Evolutionary conservation across 1,140 invertebrate genomes (phyloP), one percentile per base, ranked within the genome.

Genomic region (Philaenus spumarius): DNA sequence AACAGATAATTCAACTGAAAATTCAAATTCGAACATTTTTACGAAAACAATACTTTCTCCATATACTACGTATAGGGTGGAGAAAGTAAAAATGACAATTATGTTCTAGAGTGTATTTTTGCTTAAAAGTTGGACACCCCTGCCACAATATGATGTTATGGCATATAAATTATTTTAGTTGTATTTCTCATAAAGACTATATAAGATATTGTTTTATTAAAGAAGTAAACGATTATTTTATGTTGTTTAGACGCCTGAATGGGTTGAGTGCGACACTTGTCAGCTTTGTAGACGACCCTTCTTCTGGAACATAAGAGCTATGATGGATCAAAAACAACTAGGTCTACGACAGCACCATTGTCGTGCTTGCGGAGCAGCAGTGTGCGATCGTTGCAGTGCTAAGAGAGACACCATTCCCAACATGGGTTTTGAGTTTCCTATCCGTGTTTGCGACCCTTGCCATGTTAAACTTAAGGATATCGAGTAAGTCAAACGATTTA

Each of bases 371-470:
- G 97, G 97, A 3, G 86, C 89, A 73, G 96, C 95, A 20, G 82
- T 97, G 17, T 96, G 93, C 74, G 91, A 90, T 71, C 82, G 83
- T 65, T 99, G 97, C 73, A 95, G 92, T n/a, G 81, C 81, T 22
- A 85, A 89, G 72, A 82, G 87, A 58, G 83, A 93, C 59, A 87
- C 89, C 46, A 89, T 98, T 69, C 97, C 97, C 0, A 78, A 85
- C 46, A 93, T 98, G 90, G 97, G 97, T 30, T 98, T 95, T 77
- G 97, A 99, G 76, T 96, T 95, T 78, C 90, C 93, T 72, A 94
- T 98, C 53, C 77, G 97, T 59, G 89, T 98, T 34, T 99, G 97
- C 77, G 89, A 94, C 70, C 84, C 85, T 17, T 99, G 97, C 75
- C 85, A 87, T 72, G 80, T 82, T 67, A 81, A 82, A 60, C 79